These are phyloP conservation scores for Orientallactaga bullata DNA, from an alignment of 2,113 vertebrate species.

Conservation along the genomic window DNA sequence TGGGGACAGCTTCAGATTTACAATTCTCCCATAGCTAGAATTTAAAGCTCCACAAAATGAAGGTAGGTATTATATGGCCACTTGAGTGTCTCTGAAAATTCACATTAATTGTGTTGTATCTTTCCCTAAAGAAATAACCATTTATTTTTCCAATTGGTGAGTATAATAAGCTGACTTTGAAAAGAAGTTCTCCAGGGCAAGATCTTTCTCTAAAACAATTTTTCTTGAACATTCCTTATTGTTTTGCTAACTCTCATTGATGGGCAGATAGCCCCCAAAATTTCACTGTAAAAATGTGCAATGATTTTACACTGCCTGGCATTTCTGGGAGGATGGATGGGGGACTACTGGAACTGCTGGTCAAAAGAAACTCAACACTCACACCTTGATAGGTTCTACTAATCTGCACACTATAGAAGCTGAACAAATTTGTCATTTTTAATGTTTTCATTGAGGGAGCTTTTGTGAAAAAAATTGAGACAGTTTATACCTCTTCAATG, in stretches of 20 bases:
- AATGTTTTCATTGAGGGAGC: neutral
- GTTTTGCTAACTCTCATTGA: neutral
- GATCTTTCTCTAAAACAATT: neutral
- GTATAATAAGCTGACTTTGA: neutral
- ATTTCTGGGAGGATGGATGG: rapidly evolving
- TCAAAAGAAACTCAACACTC: neutral
- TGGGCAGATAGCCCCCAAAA: neutral
- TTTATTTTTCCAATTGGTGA: neutral
- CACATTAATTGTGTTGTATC: neutral
- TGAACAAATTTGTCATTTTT: neutral
- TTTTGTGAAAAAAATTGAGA: too few species aligned
- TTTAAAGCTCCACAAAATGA: neutral
- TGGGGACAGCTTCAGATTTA: neutral
- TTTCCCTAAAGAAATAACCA: neutral
- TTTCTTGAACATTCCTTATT: too few species aligned
- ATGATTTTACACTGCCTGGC: too few species aligned
- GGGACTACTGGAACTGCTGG: neutral
- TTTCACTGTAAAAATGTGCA: neutral
- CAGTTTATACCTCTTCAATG: too few species aligned
- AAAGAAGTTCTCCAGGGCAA: conserved; percentile 5
- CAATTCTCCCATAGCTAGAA: neutral
- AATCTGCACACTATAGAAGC: neutral
- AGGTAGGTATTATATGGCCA: neutral
- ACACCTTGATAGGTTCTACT: neutral
- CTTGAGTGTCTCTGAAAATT: neutral